A percentile compares a stretch with the other conserved stretches of the same genome.
phyloP scores from a whole-genome alignment of 2,113 vertebrate genomes.

The Menidia beryllina region DNA sequence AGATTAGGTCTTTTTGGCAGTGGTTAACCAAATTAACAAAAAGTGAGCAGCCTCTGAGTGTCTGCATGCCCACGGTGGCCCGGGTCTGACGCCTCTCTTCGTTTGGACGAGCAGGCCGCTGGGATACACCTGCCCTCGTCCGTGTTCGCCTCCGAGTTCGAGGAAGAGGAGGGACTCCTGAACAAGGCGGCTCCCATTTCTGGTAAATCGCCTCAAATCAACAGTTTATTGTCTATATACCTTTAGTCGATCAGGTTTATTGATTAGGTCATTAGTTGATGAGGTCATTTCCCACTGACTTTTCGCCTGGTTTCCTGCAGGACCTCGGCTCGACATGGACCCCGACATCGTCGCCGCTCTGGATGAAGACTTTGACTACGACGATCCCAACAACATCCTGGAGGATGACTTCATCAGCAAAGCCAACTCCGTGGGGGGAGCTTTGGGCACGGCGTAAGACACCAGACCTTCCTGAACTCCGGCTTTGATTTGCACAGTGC shows the following conservation, averaged over 20 bases:
- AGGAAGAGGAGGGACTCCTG: slow-evolving; percentile 94
- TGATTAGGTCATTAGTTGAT: no score
- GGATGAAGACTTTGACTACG: slow-evolving; percentile 96
- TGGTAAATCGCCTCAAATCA: slow-evolving; percentile 78
- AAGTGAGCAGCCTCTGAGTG: no score
- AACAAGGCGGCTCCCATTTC: slow-evolving; percentile 97
- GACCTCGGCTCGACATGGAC: slow-evolving; percentile 94
- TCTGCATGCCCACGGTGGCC: neutral
- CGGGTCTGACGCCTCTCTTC: neutral
- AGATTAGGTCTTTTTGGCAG: no score
- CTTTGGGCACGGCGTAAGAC: neutral
- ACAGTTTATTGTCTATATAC: no score
- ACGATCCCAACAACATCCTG: slow-evolving; percentile 92
- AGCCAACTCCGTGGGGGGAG: slow-evolving; percentile 79
- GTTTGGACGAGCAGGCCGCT: slow-evolving; percentile 75
- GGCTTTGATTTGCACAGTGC: no score
- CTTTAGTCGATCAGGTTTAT: no score
- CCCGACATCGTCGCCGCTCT: slow-evolving; percentile 96
- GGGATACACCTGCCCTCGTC: slow-evolving; percentile 94
- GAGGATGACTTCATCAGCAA: slow-evolving; percentile 94
- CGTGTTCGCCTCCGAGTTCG: slow-evolving; percentile 97
- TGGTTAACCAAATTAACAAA: no score
- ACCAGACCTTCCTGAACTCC: no score
- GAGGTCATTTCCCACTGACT: no score
- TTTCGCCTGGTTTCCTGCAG: slow-evolving; percentile 71